These are phyloP conservation scores for Hyles euphorbiae DNA, from an alignment of 1,140 invertebrate species.

Conservation along the genomic window DNA sequence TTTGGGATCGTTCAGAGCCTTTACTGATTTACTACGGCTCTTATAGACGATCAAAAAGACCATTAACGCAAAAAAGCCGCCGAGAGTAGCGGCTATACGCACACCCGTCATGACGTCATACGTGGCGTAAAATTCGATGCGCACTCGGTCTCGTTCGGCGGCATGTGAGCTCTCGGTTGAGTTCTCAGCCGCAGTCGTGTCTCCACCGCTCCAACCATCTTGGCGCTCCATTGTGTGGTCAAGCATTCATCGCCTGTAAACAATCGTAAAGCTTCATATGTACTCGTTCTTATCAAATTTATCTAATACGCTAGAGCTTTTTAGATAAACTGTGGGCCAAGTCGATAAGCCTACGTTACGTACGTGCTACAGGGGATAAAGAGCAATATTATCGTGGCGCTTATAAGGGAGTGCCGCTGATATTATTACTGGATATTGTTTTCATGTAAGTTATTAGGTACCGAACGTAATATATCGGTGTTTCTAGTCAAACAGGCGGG, in stretches of 20 bases:
- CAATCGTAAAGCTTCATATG: slow-evolving; percentile 21
- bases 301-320: slow-evolving; percentile 15
- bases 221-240: slow-evolving; percentile 62
- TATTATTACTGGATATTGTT: too few relatives aligned
- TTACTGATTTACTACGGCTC: slow-evolving; percentile 84
- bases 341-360: neutral
- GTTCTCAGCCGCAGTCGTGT: slow-evolving; percentile 46
- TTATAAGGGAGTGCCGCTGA: too few relatives aligned
- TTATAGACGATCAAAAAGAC: slow-evolving; percentile 92
- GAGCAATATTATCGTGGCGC: neutral
- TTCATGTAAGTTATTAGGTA: slow-evolving; percentile 1
- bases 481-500: slow-evolving; percentile 26
- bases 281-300: neutral
- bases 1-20: slow-evolving; percentile 81
- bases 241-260: slow-evolving; percentile 68
- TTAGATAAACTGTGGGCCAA: slow-evolving; percentile 28
- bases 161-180: slow-evolving; percentile 50
- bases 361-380: neutral
- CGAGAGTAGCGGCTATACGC: slow-evolving; percentile 90
- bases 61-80: slow-evolving; percentile 92
- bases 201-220: slow-evolving; percentile 57
- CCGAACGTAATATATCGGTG: neutral
- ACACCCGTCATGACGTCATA: slow-evolving; percentile 95
- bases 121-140: slow-evolving; percentile 89
- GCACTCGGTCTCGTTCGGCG: slow-evolving; percentile 77